Conservation (phyloP, 2,888 invertebrate genomes). For the Pseudococcus jackbeardsleyi region DNA sequence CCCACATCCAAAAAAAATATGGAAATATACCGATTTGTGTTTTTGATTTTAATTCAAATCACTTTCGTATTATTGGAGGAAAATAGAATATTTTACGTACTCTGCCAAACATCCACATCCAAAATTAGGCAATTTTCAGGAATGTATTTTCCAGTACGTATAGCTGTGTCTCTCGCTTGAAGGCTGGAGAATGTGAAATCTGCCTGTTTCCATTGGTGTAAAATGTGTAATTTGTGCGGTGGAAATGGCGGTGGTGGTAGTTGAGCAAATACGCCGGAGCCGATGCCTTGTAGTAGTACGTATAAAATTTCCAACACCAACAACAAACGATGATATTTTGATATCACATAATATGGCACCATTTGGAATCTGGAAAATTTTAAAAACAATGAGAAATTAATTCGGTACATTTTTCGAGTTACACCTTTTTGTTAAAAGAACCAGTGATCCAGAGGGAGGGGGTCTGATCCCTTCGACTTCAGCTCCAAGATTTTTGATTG, state of each 20-base stretch:
- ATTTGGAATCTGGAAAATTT: conserved; percentile 61
- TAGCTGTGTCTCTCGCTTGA: conserved; percentile 67
- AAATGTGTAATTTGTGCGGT: conserved; percentile 68
- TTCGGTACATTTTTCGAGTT: too few relatives aligned
- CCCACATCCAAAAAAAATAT: too few relatives aligned
- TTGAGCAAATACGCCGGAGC: conserved; percentile 16
- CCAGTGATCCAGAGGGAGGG: too few relatives aligned
- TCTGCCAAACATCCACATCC: conserved; percentile 68
- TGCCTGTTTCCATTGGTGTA: conserved; percentile 68
- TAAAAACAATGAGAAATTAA: neutral
- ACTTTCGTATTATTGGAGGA: too few relatives aligned
- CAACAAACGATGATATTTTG: conserved; percentile 55
- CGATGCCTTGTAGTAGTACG: neutral
- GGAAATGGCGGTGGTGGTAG: neutral
- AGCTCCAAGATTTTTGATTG: too few relatives aligned
- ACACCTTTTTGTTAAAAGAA: too few relatives aligned
- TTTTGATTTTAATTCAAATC: too few relatives aligned
- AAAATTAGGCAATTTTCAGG: conserved; percentile 68
- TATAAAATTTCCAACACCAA: conserved; percentile 32
- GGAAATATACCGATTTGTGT: too few relatives aligned
- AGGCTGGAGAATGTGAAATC: conserved; percentile 68
- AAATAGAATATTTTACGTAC: conserved; percentile 66
- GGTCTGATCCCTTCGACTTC: too few relatives aligned
- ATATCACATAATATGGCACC: conserved; percentile 65
- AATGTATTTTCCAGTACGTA: conserved; percentile 67